A percentile compares a stretch with the other conserved stretches of the same genome.
These are phyloP conservation scores for Mizuhopecten yessoensis DNA, from an alignment of 1,140 invertebrate species.

Conservation along the genomic window DNA sequence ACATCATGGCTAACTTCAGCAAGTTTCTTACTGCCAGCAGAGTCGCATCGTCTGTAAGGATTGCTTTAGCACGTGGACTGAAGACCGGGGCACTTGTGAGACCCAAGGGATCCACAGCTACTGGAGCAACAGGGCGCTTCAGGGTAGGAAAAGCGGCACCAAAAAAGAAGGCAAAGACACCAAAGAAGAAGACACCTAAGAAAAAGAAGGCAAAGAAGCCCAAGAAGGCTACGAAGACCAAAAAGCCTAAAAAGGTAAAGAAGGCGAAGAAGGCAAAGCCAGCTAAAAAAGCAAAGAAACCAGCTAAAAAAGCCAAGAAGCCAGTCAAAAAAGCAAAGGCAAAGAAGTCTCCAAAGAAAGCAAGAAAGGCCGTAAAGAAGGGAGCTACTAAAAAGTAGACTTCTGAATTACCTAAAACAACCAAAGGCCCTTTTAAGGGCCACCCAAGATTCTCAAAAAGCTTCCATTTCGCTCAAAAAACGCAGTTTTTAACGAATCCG, in stretches of 20 bases:
- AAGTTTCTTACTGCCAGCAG: background rate
- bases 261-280: background rate
- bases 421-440: constrained; percentile 29
- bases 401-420: background rate
- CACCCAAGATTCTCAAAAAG: constrained; percentile 4
- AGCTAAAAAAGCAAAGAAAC: constrained; percentile 30
- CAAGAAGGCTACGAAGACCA: constrained; percentile 32
- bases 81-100: constrained; percentile 44
- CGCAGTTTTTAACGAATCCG: too few relatives aligned
- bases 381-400: constrained; percentile 13
- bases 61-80: constrained; percentile 42
- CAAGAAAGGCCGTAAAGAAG: background rate
- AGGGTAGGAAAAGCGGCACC: constrained; percentile 43
- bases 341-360: constrained; percentile 40
- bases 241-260: constrained; percentile 41
- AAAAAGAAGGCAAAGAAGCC: constrained; percentile 47
- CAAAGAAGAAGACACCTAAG: constrained; percentile 19
- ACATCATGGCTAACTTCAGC: constrained; percentile 50
- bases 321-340: background rate
- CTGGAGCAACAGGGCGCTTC: constrained; percentile 47
- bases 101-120: constrained; percentile 43
- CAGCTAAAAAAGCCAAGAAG: background rate
- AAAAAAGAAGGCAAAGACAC: constrained; percentile 34
- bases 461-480: background rate
- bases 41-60: background rate